phyloP scores from a whole-genome alignment of 2,113 vertebrate species.

The zebrafish (Danio rerio) region GRCz12tu NC_133184.1:39355001-39355500 shows the following conservation, averaged over 20 bases:
- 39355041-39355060: not conserved
- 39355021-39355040: not conserved
- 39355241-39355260: slow-evolving; percentile 64
- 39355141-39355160: slow-evolving; percentile 34
- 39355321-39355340: slow-evolving; percentile 46
- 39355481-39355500: slow-evolving; percentile 51
- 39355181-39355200: slow-evolving; percentile 39
- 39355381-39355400: slow-evolving; percentile 21
- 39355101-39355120: slow-evolving; percentile 29
- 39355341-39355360: slow-evolving; percentile 18
- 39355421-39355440: slow-evolving; percentile 11
- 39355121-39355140: slow-evolving; percentile 40
- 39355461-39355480: slow-evolving; percentile 46
- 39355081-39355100: slow-evolving; percentile 15
- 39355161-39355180: slow-evolving; percentile 49
- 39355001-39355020: slow-evolving; percentile 41
- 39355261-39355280: slow-evolving; percentile 62
- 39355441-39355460: slow-evolving; percentile 40
- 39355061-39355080: not conserved
- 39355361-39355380: slow-evolving; percentile 17
- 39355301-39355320: slow-evolving; percentile 57
- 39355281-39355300: slow-evolving; percentile 60
- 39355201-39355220: slow-evolving; percentile 32
- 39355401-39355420: slow-evolving; percentile 24
- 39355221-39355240: slow-evolving; percentile 53